Evolutionary conservation across 2,797 vertebrate genomes (phyloP).

Genomic region (Coluber constrictor): DNA sequence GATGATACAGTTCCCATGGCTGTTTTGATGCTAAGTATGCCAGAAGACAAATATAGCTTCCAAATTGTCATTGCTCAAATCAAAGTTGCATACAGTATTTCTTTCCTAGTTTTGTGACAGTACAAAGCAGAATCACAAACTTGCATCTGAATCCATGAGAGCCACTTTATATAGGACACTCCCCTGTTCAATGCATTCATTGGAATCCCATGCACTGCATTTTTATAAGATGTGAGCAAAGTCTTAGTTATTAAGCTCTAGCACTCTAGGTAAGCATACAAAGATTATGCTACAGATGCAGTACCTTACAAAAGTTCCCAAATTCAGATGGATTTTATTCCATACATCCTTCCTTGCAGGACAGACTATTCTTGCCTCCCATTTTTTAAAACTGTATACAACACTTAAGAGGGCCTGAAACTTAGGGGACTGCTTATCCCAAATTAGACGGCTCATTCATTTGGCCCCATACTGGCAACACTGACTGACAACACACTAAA

Average conservation of each 20-base stretch:
- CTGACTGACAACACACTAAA: neutral
- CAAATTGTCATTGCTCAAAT: neutral
- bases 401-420: neutral
- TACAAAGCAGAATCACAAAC: neutral
- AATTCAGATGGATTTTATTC: neutral
- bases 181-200: neutral
- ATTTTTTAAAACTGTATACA: neutral
- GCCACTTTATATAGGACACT: neutral
- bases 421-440: neutral
- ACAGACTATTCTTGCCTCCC: neutral
- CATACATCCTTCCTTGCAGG: neutral
- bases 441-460: neutral
- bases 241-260: neutral
- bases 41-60: neutral
- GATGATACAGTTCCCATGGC: neutral
- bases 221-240: neutral
- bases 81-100: neutral
- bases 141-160: neutral
- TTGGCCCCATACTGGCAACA: neutral
- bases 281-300: neutral
- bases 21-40: no score
- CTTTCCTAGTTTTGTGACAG: neutral
- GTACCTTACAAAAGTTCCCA: neutral
- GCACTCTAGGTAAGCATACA: neutral
- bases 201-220: neutral